phyloP scores from a whole-genome alignment of 2,797 vertebrate genomes.

The Mastacembelus armatus region DNA sequence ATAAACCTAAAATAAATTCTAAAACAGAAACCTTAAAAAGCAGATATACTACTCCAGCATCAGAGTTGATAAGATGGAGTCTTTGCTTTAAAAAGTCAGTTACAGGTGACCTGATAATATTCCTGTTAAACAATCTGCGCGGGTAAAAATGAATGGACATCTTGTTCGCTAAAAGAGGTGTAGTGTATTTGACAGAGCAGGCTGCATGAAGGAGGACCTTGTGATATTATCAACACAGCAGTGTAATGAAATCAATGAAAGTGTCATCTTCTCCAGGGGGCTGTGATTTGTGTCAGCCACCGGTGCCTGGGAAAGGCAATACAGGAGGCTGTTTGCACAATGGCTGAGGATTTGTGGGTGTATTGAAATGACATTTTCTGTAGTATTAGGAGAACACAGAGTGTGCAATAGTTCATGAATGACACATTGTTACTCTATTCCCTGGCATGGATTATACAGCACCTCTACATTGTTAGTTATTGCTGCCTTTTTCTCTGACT shows the following conservation, averaged over 20 bases:
- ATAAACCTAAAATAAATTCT: too few relatives aligned
- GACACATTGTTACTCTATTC: slow-evolving; percentile 72
- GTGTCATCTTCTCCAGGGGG: slow-evolving; percentile 51
- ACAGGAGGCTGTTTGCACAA: slow-evolving; percentile 66
- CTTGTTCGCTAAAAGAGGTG: slow-evolving; percentile 19
- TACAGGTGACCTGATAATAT: slow-evolving; percentile 24
- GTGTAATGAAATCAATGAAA: slow-evolving; percentile 76
- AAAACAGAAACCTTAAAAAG: too few relatives aligned
- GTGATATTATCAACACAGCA: slow-evolving; percentile 63
- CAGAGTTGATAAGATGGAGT: background rate
- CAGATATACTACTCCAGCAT: background rate
- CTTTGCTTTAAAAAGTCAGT: slow-evolving; percentile 4
- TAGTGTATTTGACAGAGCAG: slow-evolving; percentile 33
- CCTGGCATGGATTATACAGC: slow-evolving; percentile 66
- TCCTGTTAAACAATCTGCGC: slow-evolving; percentile 39
- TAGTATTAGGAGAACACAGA: slow-evolving; percentile 57
- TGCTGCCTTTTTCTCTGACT: slow-evolving; percentile 73
- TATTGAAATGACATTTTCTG: slow-evolving; percentile 73
- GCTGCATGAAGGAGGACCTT: slow-evolving; percentile 43
- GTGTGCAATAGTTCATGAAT: slow-evolving; percentile 69
- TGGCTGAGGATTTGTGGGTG: slow-evolving; percentile 72
- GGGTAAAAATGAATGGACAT: slow-evolving; percentile 36
- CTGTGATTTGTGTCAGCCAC: slow-evolving; percentile 64
- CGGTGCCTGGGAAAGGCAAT: slow-evolving; percentile 19
- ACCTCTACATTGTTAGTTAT: slow-evolving; percentile 70